These are phyloP conservation scores for Spinus pinus DNA, from an alignment of 2,797 vertebrate genomes.

Conservation along the genomic window DNA sequence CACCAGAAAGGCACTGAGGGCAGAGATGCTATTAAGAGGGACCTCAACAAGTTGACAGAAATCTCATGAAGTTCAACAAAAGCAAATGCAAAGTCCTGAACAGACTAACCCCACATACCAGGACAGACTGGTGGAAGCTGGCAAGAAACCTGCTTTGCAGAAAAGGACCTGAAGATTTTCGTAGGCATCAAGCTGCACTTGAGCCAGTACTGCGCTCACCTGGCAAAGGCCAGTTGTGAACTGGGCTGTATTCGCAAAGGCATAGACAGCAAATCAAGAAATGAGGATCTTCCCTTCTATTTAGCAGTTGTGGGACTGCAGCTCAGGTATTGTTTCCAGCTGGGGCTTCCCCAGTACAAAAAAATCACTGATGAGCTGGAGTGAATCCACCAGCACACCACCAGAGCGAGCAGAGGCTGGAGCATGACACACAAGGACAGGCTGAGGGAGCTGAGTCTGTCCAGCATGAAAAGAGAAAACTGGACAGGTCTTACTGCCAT, in stretches of 20 bases:
- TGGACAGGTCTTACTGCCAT: neutral
- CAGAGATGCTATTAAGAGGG: neutral
- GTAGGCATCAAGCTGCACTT: neutral
- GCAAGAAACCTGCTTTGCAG: neutral
- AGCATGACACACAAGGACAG: neutral
- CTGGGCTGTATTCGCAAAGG: neutral
- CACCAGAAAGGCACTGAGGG: neutral
- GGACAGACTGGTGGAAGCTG: neutral
- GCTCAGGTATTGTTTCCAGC: neutral
- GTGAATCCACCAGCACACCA: neutral
- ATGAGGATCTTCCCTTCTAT: neutral
- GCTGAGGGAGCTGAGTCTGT: neutral
- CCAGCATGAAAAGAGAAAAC: neutral
- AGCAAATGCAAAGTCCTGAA: neutral
- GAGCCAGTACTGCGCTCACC: neutral
- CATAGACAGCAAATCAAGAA: neutral
- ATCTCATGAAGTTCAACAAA: neutral
- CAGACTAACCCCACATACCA: neutral
- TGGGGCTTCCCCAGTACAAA: neutral
- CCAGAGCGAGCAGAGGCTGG: rapidly evolving
- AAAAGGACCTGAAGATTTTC: neutral
- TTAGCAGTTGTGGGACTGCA: neutral
- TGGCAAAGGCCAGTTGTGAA: neutral
- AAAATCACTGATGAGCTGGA: neutral
- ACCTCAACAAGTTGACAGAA: neutral